Conservation (phyloP, 2,888 invertebrate genomes). For the Craniophora ligustri region DNA sequence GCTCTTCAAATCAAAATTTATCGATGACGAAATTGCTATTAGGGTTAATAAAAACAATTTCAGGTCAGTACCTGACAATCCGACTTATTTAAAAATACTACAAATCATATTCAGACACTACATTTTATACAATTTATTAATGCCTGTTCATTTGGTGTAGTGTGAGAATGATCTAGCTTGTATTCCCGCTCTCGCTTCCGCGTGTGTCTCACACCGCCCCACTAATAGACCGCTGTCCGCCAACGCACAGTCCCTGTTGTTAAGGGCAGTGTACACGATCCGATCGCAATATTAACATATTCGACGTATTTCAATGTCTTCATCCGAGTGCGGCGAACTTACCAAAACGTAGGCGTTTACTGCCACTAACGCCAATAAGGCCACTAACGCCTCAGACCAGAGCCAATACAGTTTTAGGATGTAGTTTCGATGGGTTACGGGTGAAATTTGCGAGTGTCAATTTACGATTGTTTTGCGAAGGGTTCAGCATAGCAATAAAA, state of each 20-base stretch:
- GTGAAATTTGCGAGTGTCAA: constrained; percentile 32
- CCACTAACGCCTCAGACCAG: constrained; percentile 48
- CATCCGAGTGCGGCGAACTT: constrained; percentile 56
- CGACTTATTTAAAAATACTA: too few species aligned
- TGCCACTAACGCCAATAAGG: constrained; percentile 36
- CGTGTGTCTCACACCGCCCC: constrained; percentile 18
- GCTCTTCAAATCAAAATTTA: too few species aligned
- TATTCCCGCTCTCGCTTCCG: constrained; percentile 26
- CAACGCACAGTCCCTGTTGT: constrained; percentile 60
- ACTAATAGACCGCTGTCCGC: constrained; percentile 60
- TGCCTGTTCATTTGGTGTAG: too few species aligned
- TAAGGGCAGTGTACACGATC: constrained; percentile 56
- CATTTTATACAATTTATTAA: too few species aligned
- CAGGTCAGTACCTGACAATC: too few species aligned
- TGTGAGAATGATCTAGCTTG: too few species aligned
- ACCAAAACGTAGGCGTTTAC: constrained; percentile 59
- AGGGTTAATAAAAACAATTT: too few species aligned
- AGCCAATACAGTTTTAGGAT: constrained; percentile 52
- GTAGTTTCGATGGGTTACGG: constrained; percentile 30
- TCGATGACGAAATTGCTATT: too few species aligned
- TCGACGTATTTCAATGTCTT: constrained; percentile 62
- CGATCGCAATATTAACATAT: constrained; percentile 61
- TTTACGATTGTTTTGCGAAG: constrained; percentile 36
- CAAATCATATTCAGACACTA: too few species aligned
- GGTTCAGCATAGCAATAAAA: constrained; percentile 13